Evolutionary conservation across 2,888 invertebrate species (phyloP).

Genomic region (Aphidoletes aphidimyza): DNA sequence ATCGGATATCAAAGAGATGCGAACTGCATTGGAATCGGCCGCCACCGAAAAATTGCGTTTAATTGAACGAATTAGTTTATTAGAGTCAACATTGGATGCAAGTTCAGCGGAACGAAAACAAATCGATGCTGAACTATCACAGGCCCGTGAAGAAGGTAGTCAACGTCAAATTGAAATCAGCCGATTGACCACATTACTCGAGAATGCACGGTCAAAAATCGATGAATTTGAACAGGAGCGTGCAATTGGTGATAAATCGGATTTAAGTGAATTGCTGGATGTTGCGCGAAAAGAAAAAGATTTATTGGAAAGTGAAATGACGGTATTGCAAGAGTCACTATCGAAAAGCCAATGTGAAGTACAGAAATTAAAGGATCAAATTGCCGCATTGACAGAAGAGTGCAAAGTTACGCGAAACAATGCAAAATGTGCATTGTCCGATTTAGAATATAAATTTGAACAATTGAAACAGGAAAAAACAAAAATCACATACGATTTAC

Average conservation of each 20-base stretch:
- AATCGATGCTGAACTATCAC: constrained; percentile 77
- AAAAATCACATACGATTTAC: constrained; percentile 76
- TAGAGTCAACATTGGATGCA: constrained; percentile 81
- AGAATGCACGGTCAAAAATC: constrained; percentile 86
- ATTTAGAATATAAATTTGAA: constrained; percentile 83
- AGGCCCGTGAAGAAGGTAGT: constrained; percentile 78
- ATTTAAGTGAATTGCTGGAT: constrained; percentile 77
- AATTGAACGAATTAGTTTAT: constrained; percentile 74
- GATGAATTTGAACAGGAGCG: constrained; percentile 76
- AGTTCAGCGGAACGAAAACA: constrained; percentile 79
- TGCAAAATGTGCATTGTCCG: constrained; percentile 85
- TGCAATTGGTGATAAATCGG: constrained; percentile 76
- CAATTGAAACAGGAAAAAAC: constrained; percentile 79
- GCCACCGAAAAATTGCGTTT: constrained; percentile 75
- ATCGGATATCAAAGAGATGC: constrained; percentile 74
- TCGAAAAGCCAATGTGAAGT: constrained; percentile 77
- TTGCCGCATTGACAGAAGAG: constrained; percentile 76
- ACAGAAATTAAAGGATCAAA: constrained; percentile 73
- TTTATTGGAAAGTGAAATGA: constrained; percentile 74
- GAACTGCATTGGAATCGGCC: constrained; percentile 71
- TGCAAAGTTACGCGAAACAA: constrained; percentile 83
- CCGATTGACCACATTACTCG: constrained; percentile 79
- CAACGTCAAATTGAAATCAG: constrained; percentile 83
- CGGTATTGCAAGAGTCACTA: constrained; percentile 75
- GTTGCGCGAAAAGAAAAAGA: constrained; percentile 79